phyloP scores from a whole-genome alignment of 2,888 invertebrate species.

The Clostera curtula region DNA sequence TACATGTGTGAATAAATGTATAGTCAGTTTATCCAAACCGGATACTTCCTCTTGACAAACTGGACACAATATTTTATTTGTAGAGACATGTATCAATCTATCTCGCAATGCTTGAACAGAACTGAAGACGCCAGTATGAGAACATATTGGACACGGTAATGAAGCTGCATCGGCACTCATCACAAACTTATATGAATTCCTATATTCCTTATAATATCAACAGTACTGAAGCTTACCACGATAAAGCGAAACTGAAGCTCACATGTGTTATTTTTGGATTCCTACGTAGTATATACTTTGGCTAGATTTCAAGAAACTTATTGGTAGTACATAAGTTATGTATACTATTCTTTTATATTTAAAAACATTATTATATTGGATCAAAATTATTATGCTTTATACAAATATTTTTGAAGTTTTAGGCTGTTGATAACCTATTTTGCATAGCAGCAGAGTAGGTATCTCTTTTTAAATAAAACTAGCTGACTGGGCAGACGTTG shows the following conservation, averaged over 20 bases:
- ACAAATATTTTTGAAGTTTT: constrained; percentile 7
- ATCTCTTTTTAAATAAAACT: no score
- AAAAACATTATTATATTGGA: constrained; percentile 12
- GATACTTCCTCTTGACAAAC: constrained; percentile 83
- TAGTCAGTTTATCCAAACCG: constrained; percentile 88
- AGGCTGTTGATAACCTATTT: constrained; percentile 6
- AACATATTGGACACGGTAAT: constrained; percentile 85
- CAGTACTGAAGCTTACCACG: constrained; percentile 28
- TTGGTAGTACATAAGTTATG: no score
- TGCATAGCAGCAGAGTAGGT: no score
- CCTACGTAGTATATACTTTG: constrained; percentile 49
- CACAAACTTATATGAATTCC: constrained; percentile 7
- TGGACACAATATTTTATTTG: constrained; percentile 83
- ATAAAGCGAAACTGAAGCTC: constrained; percentile 48
- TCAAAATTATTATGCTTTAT: constrained; percentile 12
- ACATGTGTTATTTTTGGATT: constrained; percentile 58
- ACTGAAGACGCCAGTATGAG: constrained; percentile 80
- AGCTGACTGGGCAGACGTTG: no score
- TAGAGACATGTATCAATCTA: constrained; percentile 83
- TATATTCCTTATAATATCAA: constrained; percentile 4
- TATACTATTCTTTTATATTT: no score
- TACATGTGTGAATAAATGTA: constrained; percentile 86
- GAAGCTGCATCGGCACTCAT: constrained; percentile 73
- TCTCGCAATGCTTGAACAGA: constrained; percentile 81
- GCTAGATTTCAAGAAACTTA: constrained; percentile 58